Conservation (phyloP, 2,797 vertebrate species). For the Garrulus glandarius region DNA sequence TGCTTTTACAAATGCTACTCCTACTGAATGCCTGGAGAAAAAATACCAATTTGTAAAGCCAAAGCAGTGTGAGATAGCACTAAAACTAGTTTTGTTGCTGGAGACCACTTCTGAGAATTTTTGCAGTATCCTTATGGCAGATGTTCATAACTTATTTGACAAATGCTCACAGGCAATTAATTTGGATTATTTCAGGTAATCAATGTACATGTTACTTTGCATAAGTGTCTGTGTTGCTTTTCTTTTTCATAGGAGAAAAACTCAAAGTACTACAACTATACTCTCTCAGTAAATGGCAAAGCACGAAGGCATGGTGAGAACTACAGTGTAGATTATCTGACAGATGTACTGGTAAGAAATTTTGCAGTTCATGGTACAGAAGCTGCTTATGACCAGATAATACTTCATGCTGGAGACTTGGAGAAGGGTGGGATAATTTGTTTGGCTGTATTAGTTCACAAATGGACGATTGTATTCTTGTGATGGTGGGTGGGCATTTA, state of each 20-base stretch:
- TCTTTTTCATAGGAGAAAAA: constrained; percentile 86
- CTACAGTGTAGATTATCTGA: constrained; percentile 94
- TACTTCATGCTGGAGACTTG: background rate
- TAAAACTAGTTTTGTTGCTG: background rate
- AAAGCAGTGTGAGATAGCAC: background rate
- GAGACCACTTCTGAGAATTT: background rate
- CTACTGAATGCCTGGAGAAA: background rate
- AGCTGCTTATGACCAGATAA: background rate
- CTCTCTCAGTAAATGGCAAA: constrained; percentile 92
- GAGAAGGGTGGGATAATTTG: background rate
- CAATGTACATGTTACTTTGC: fast-evolving
- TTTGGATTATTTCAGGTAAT: background rate
- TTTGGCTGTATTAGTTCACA: background rate
- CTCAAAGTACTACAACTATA: constrained; percentile 98
- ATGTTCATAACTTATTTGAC: background rate
- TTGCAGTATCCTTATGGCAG: background rate
- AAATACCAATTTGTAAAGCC: background rate
- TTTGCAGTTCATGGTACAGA: background rate
- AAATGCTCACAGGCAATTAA: background rate
- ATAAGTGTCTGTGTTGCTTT: background rate
- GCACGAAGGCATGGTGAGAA: constrained; percentile 86
- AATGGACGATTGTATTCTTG: fast-evolving
- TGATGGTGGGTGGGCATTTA: background rate
- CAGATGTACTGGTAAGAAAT: constrained; percentile 90
- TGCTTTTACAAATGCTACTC: background rate